Evolutionary conservation across 2,113 vertebrate genomes (phyloP), one percentile per base, ranked within the genome.

Genomic region (Clarias gariepinus): DNA sequence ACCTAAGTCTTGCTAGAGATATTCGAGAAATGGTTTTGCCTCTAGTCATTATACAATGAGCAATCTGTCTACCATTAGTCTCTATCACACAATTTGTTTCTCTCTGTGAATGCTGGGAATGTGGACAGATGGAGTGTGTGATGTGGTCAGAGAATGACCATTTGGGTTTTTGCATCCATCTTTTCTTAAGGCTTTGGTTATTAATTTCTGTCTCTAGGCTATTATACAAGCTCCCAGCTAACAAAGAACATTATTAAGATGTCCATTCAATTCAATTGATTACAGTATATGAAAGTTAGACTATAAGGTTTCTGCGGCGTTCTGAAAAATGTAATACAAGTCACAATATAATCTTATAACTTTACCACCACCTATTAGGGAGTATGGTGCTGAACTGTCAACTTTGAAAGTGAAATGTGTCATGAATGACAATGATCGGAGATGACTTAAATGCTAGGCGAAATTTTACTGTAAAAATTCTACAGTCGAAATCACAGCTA

Each of bases 1-100:
- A 71, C 52, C 47, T 84, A 68, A 84, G 82, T 73, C 82, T 84
- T 53, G 66, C 28, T 36, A 13, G 33, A 71, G 82, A 53, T 71
- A 73, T 83, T 83, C 21, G 8, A 41, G n/a, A 30, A 83, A 68
- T 30, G 82, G 19, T 9, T 71, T 71, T 84, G 68, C 82, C 28
- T 71, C 53, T 23, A 53, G 66, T 73, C 66, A 71, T 64, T 16
- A 84, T 73, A 81, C 58, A 81, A 61, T 81, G 58, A 81, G 57
- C 30, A 81, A 81, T 81, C 30, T 61, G 57, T 81, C 28, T 58
- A 41, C 57, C 58, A 61, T 81, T 81, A 81, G 57, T 36, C 57
- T 81, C 53, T 19, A 41, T 61, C 57, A 61, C 30, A 60, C 57
- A 4, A 23, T 41, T 81, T 61, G 15, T 81, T 78, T 81, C 80